Conservation (phyloP, 1,140 invertebrate genomes). For the Magallana ariakensis region DNA sequence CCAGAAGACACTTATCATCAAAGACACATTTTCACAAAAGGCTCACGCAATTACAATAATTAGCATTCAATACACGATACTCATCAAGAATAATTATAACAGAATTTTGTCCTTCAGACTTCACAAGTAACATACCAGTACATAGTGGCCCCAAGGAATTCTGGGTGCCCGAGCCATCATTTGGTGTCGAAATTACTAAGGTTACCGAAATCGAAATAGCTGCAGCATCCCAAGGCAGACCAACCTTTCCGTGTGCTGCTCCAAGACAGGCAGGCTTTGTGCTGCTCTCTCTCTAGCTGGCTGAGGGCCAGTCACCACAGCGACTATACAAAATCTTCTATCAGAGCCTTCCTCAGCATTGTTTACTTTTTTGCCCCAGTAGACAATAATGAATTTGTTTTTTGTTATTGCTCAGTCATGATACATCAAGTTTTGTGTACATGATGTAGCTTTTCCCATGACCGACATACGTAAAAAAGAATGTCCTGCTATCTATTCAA, state of each 20-base stretch:
- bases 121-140: conserved; percentile 28
- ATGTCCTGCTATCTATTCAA: background rate
- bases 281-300: background rate
- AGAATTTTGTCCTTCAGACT: background rate
- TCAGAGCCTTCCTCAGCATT: conserved; percentile 20
- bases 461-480: conserved; percentile 18
- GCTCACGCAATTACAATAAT: conserved; percentile 1
- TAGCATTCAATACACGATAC: background rate
- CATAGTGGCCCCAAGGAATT: conserved; percentile 9
- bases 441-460: conserved; percentile 17
- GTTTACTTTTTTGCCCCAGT: conserved; percentile 35
- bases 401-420: conserved; percentile 25
- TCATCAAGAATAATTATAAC: background rate
- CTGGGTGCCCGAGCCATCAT: conserved; percentile 2
- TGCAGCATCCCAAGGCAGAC: conserved; percentile 3
- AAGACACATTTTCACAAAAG: background rate
- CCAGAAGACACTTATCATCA: background rate
- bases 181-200: conserved; percentile 17
- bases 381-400: conserved; percentile 39
- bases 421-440: conserved; percentile 34
- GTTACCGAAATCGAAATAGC: conserved; percentile 19
- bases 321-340: conserved; percentile 13
- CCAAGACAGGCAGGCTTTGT: conserved; percentile 32
- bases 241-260: background rate
- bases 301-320: conserved; percentile 6